Evolutionary conservation across 2,113 vertebrate genomes (phyloP).

Genomic region (Poeciliopsis occidentalis): DNA sequence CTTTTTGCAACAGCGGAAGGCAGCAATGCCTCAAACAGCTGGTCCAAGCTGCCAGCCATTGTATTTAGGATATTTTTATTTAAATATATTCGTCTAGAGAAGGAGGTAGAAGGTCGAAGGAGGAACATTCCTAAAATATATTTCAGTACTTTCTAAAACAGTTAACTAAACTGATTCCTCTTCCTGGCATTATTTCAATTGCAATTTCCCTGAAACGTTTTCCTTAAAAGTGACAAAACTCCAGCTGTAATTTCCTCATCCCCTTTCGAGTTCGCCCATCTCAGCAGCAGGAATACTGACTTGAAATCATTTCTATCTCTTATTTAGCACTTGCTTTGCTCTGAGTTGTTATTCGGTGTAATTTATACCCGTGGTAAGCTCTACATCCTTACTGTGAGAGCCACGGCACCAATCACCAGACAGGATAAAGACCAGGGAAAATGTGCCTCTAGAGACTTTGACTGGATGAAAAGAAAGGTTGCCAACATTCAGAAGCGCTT

Average conservation of each 20-base stretch:
- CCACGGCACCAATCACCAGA: slow-evolving; percentile 73
- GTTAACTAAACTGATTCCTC: not conserved
- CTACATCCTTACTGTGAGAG: slow-evolving; percentile 66
- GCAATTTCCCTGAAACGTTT: no score
- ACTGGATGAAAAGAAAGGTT: slow-evolving; percentile 68
- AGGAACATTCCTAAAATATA: not conserved
- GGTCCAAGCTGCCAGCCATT: slow-evolving; percentile 52
- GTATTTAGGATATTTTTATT: slow-evolving; percentile 10
- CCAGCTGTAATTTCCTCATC: slow-evolving; percentile 7
- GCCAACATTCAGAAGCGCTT: slow-evolving; percentile 72
- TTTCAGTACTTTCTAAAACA: not conserved
- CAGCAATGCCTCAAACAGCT: slow-evolving; percentile 63
- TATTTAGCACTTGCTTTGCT: slow-evolving; percentile 46
- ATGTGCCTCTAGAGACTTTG: slow-evolving; percentile 70
- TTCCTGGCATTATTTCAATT: not conserved
- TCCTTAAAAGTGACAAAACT: not conserved
- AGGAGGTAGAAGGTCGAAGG: not conserved
- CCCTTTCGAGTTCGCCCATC: not conserved
- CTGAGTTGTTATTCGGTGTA: slow-evolving; percentile 65
- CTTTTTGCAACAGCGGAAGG: slow-evolving; percentile 42
- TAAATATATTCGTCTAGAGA: slow-evolving; percentile 8
- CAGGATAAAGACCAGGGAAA: slow-evolving; percentile 75
- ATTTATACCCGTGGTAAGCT: slow-evolving; percentile 82
- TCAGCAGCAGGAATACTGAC: slow-evolving; percentile 12
- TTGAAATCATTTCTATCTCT: slow-evolving; percentile 45